Evolutionary conservation across 2,888 invertebrate genomes (phyloP).

Genomic region (Congeria kusceri): DNA sequence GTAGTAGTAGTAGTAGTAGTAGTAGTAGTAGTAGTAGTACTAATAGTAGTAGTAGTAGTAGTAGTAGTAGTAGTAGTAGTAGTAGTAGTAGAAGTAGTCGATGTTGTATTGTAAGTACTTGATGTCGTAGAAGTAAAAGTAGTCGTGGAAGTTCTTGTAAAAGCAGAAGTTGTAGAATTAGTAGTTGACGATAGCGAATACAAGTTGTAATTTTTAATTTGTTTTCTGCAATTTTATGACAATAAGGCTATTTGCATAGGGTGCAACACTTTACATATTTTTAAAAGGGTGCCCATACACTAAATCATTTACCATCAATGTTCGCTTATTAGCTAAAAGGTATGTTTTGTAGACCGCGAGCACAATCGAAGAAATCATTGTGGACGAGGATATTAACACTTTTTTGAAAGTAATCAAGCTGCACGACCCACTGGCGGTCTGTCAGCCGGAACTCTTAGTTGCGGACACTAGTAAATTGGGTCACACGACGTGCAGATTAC

Average conservation of each 20-base stretch:
- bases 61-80: no score
- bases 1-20: slow-evolving; percentile 1
- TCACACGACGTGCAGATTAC: slow-evolving; percentile 30
- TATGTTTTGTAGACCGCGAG: neutral
- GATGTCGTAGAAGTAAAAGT: slow-evolving; percentile 6
- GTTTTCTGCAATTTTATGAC: no score
- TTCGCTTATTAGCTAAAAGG: no score
- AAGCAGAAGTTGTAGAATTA: neutral
- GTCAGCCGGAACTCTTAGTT: slow-evolving; percentile 19
- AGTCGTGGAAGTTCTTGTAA: neutral
- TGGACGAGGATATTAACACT: neutral
- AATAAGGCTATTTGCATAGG: no score
- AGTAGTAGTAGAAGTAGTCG: neutral
- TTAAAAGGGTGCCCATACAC: no score
- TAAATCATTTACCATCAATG: no score
- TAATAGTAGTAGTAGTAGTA: neutral
- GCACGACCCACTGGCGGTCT: slow-evolving; percentile 21
- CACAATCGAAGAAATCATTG: neutral
- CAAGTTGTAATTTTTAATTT: no score
- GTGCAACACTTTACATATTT: no score
- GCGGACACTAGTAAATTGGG: slow-evolving; percentile 3
- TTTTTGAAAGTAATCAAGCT: neutral
- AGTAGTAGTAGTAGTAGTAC: slow-evolving; percentile 4
- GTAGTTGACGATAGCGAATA: no score
- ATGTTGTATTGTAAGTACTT: neutral